Evolutionary conservation across 2,113 vertebrate species (phyloP).

Genomic region (Copsychus sechellarum): DNA sequence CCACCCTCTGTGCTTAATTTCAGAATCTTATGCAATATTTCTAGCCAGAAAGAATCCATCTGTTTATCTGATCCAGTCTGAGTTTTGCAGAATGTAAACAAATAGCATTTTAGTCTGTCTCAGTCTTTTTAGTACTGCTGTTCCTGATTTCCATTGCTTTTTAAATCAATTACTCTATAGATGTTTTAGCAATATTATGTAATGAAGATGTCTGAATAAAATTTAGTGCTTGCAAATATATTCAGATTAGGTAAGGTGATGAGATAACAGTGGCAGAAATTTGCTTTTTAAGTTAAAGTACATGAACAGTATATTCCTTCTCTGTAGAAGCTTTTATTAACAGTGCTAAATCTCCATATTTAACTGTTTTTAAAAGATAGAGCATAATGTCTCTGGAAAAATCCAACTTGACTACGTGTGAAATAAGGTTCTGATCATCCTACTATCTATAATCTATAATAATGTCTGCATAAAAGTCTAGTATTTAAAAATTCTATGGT

Average conservation of each 20-base stretch:
- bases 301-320: neutral
- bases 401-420: neutral
- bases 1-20: slow-evolving; percentile 6
- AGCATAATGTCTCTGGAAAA: slow-evolving; percentile 42
- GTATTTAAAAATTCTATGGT: neutral
- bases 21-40: slow-evolving; percentile 34
- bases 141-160: slow-evolving; percentile 1
- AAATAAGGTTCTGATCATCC: slow-evolving; percentile 11
- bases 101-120: slow-evolving; percentile 38
- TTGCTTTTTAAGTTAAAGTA: slow-evolving; percentile 32
- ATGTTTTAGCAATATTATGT: slow-evolving; percentile 22
- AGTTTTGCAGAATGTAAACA: slow-evolving; percentile 70
- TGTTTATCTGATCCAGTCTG: slow-evolving; percentile 29
- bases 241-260: slow-evolving; percentile 27
- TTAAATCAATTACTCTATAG: slow-evolving; percentile 23
- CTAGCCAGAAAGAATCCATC: neutral
- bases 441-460: neutral
- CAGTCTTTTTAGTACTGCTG: slow-evolving; percentile 16
- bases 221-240: neutral
- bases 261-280: neutral
- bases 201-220: slow-evolving; percentile 30
- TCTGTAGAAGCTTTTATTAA: neutral
- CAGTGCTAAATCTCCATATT: neutral
- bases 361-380: slow-evolving; percentile 10
- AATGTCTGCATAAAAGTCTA: neutral